Conservation (phyloP, 2,888 invertebrate species). For the Plagiodera versicolora region DNA sequence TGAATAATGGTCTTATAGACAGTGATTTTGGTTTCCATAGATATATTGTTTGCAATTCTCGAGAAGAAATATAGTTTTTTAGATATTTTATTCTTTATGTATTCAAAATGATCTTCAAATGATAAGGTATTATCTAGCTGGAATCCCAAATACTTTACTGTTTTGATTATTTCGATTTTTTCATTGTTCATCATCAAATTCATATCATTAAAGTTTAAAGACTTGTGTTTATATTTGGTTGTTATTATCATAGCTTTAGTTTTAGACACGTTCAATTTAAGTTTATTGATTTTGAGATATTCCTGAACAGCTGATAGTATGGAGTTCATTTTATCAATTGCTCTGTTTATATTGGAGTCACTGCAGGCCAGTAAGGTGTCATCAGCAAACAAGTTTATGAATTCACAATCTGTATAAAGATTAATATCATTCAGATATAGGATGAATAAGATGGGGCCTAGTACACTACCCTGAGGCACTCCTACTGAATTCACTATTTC, state of each 20-base stretch:
- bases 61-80: not conserved
- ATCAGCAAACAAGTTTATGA: not conserved
- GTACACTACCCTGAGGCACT: too few species aligned
- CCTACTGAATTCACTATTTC: not conserved
- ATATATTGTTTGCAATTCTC: not conserved
- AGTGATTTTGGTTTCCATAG: not conserved
- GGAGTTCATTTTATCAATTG: not conserved
- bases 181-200: not conserved
- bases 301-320: not conserved
- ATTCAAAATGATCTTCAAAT: too few species aligned
- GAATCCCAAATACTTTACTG: too few species aligned
- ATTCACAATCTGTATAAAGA: not conserved
- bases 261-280: not conserved
- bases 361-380: not conserved
- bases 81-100: too few species aligned
- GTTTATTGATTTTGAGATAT: not conserved
- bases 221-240: not conserved
- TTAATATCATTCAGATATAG: not conserved
- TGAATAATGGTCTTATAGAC: constrained; percentile 1
- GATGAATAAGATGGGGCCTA: not conserved
- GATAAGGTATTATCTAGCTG: too few species aligned
- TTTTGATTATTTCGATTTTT: not conserved
- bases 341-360: not conserved
- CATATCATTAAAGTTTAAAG: not conserved
- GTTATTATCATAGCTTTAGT: not conserved